Base-by-base conservation (phyloP, 2,888 invertebrate genomes). In the Pachliopta kotzebuea region DNA sequence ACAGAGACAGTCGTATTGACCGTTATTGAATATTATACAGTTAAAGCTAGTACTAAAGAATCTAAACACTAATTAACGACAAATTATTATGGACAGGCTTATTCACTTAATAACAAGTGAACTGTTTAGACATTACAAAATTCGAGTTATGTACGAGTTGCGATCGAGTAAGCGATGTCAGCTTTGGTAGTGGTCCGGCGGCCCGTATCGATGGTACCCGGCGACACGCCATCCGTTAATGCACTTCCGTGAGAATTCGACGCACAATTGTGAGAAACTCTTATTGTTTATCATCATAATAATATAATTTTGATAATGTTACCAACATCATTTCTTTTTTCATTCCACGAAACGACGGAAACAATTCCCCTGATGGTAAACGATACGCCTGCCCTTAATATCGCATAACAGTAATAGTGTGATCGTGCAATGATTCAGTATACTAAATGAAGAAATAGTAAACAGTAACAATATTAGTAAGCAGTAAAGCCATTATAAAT, bases 261-360 rank as follows among this genome's bases (percentile, higher is more conserved):
- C 52, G 68, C 62, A 73, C 71, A 72, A 72, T 71, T 68, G 71
- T 71, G 71, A 66, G 70, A 71, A 73, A n/a, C 45, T 63, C 67
- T 37, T 49, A 62, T 62, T 65, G 65, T 65, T 62, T 65, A 65
- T 65, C 58, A 31, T 62, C 61, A 26, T 62, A 54, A 58, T 65
- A 62, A 62, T 65, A 65, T 65, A 62, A 65, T 62, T 65, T 58
- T 50, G 65, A 65, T 65, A 65, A 65, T 54, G 57, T 11, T 58
- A 31, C 54, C 54, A 54, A 60, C 61, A 60, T 54, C 54, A 62
- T 65, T 57, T 61, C 56, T 52, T 31, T 37, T 53, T 53, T 53
- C 45, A 61, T 65, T 55, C 65, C 58, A 61, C n/a, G n/a, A 20
- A 4, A 2, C 20, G n/a, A 49, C 9, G 45, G 18, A 6, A 45